A percentile compares a stretch with the other conserved stretches of the same genome.
Conservation (phyloP, 2,888 invertebrate genomes). For the Oxytorus armatus region DNA sequence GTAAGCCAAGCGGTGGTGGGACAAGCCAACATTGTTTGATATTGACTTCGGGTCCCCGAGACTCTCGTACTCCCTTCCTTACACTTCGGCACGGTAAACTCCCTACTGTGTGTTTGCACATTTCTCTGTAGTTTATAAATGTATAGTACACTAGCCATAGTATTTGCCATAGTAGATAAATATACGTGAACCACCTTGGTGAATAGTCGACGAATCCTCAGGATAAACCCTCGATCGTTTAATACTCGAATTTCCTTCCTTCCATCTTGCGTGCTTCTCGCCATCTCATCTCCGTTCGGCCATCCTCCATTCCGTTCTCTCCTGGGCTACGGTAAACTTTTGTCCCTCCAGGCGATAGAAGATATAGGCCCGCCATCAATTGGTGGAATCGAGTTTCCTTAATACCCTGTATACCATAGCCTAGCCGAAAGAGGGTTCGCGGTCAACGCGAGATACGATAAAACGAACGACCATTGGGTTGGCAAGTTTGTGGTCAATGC, state of each 20-base stretch:
- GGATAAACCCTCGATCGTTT: constrained; percentile 39
- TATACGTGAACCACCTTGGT: neutral
- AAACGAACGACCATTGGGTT: neutral
- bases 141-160: neutral
- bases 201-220: neutral
- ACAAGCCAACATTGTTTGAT: too few relatives aligned
- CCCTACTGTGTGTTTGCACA: neutral
- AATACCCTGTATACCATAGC: neutral
- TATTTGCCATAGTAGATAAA: neutral
- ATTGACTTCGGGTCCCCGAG: too few relatives aligned
- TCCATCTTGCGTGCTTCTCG: constrained; percentile 4
- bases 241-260: constrained; percentile 48
- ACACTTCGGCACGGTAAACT: neutral
- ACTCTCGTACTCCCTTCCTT: constrained; percentile 30
- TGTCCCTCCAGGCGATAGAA: constrained; percentile 34
- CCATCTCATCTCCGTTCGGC: neutral
- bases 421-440: neutral
- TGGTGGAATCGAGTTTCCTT: constrained; percentile 27
- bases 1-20: constrained; percentile 1
- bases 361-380: constrained; percentile 17
- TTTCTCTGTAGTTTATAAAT: neutral
- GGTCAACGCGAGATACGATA: neutral
- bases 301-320: neutral
- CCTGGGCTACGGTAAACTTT: constrained; percentile 16
- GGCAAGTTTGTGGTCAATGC: too few relatives aligned